phyloP scores from a whole-genome alignment of 2,113 vertebrate species.

The Urocynchramus pylzowi region DNA sequence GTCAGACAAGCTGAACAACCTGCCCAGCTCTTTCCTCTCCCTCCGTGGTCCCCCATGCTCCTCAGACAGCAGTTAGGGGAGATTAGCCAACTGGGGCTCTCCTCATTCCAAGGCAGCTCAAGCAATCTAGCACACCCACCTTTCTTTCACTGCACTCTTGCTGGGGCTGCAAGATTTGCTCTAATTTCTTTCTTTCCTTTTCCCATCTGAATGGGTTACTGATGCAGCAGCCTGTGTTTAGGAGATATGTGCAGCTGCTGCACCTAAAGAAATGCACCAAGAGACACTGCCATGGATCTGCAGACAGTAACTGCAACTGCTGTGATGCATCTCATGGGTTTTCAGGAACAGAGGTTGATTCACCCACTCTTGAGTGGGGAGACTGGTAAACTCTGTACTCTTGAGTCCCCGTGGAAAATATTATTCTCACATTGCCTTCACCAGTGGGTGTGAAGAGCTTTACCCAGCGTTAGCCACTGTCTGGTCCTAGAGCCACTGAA shows the following conservation, averaged over 20 bases:
- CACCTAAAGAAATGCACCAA: not conserved
- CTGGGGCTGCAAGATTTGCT: not conserved
- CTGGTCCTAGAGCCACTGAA: not conserved
- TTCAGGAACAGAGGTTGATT: not conserved
- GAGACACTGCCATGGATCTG: not conserved
- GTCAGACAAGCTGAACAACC: not conserved
- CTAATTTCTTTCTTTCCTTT: not conserved
- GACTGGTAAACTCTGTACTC: not conserved
- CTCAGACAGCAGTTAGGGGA: not conserved
- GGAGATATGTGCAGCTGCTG: not conserved
- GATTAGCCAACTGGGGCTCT: not conserved
- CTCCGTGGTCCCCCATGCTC: fast-evolving
- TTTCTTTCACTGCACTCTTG: not conserved
- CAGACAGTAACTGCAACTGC: not conserved
- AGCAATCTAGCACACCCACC: not conserved
- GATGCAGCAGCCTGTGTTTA: not conserved
- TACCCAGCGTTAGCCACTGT: not conserved
- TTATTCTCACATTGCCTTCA: not conserved
- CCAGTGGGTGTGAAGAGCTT: not conserved
- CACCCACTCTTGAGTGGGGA: not conserved
- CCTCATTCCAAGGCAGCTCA: not conserved
- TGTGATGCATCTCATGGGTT: not conserved
- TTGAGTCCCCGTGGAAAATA: not conserved
- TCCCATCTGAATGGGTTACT: not conserved
- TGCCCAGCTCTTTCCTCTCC: not conserved